phyloP scores from a whole-genome alignment of 2,888 invertebrate genomes.

The Calliopum simillimum region DNA sequence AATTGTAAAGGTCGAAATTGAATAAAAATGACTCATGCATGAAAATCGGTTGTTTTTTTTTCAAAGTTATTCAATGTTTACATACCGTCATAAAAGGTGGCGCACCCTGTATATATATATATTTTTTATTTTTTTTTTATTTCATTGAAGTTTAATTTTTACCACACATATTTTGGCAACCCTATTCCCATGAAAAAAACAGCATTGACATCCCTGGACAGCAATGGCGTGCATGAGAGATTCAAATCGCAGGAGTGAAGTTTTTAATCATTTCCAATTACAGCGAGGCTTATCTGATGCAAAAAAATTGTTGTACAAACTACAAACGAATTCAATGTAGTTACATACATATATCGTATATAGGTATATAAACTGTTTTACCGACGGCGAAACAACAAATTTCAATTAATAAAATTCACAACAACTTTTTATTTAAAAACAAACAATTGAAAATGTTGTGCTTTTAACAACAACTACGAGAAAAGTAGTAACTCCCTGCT shows the following conservation, averaged over 20 bases:
- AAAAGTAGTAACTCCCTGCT: not conserved
- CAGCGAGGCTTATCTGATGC: slow-evolving; percentile 46
- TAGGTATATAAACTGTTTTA: not conserved
- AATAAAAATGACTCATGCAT: too few species aligned
- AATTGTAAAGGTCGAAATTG: too few species aligned
- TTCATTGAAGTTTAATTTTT: too few species aligned
- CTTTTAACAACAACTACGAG: not conserved
- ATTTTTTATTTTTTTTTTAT: too few species aligned
- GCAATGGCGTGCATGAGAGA: slow-evolving; percentile 5
- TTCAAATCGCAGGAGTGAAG: slow-evolving; percentile 40
- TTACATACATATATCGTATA: not conserved
- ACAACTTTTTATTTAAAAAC: too few species aligned
- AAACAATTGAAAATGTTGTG: too few species aligned
- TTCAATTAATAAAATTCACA: not conserved
- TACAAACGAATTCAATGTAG: not conserved
- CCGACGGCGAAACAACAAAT: not conserved
- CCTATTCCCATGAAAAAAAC: slow-evolving; percentile 49
- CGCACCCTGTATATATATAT: too few species aligned
- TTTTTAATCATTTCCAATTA: slow-evolving; percentile 50
- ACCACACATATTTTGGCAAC: too few species aligned
- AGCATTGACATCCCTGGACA: slow-evolving; percentile 52
- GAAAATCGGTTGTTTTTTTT: too few species aligned
- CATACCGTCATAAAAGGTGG: too few species aligned
- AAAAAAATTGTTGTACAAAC: not conserved
- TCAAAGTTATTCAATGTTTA: too few species aligned